Evolutionary conservation across 2,797 vertebrate species (phyloP).

Genomic region (Megaceryle alcyon): DNA sequence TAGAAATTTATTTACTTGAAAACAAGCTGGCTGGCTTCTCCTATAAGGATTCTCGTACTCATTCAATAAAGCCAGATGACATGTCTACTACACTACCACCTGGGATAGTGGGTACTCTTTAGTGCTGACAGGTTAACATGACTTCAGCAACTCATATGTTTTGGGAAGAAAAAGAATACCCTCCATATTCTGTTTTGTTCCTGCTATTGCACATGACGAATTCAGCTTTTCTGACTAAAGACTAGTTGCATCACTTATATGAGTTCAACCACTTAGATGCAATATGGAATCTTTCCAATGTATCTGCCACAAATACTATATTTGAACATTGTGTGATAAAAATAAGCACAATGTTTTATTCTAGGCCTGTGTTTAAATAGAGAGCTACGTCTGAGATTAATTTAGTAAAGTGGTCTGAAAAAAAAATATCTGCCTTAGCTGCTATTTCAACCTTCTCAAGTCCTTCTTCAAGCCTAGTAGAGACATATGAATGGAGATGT

Average conservation of each 20-base stretch:
- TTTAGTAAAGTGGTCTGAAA: not conserved
- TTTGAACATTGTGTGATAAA: not conserved
- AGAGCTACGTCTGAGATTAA: not conserved
- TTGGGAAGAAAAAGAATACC: not conserved
- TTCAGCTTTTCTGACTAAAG: not conserved
- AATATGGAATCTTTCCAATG: not conserved
- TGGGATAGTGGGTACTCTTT: not conserved
- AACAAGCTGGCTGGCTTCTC: not conserved
- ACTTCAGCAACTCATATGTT: not conserved
- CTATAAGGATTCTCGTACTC: not conserved
- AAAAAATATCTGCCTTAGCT: not conserved
- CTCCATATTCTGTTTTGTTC: not conserved
- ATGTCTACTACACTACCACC: not conserved
- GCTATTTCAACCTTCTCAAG: not conserved
- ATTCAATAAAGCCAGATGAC: not conserved
- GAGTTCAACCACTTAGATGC: not conserved
- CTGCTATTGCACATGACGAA: not conserved
- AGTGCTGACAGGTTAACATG: not conserved
- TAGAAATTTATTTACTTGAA: not conserved
- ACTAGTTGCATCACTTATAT: not conserved
- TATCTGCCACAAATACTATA: not conserved
- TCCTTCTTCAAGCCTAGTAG: not conserved
- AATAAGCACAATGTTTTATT: slow-evolving; percentile 4
- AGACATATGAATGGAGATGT: not conserved
- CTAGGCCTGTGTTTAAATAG: not conserved